These are phyloP conservation scores for Gymnodraco acuticeps DNA, from an alignment of 2,797 vertebrate genomes.

Conservation along the genomic window DNA sequence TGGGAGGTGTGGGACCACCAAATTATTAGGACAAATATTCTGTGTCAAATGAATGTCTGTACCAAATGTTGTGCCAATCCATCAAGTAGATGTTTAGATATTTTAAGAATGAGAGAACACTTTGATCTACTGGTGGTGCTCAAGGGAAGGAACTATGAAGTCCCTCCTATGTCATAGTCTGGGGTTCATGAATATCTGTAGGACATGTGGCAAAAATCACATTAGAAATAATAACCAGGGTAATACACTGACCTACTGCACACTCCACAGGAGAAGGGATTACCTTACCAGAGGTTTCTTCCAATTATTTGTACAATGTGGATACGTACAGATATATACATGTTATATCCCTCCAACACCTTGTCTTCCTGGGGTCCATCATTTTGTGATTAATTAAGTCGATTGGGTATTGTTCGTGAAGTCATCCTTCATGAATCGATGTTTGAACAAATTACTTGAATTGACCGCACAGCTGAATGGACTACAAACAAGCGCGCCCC, in stretches of 20 bases:
- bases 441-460: conserved; percentile 17
- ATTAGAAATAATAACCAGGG: neutral
- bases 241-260: neutral
- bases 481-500: conserved; percentile 9
- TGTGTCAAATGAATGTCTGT: too few relatives aligned
- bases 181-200: too few relatives aligned
- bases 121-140: too few relatives aligned
- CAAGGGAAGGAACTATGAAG: too few relatives aligned
- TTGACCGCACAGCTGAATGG: conserved; percentile 18
- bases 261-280: neutral
- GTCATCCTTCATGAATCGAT: conserved; percentile 21
- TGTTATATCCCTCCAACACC: neutral
- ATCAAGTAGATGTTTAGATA: neutral
- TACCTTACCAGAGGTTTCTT: neutral
- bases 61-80: neutral
- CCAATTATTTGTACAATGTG: neutral
- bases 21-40: too few relatives aligned
- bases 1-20: too few relatives aligned
- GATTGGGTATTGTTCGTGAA: neutral
- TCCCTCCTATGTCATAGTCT: too few relatives aligned
- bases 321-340: neutral
- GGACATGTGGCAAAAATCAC: neutral
- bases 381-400: conserved; percentile 30
- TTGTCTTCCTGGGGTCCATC: neutral
- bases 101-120: too few relatives aligned